Base-by-base conservation (phyloP, 2,797 vertebrate genomes). In the Gallinago solitaria region DNA sequence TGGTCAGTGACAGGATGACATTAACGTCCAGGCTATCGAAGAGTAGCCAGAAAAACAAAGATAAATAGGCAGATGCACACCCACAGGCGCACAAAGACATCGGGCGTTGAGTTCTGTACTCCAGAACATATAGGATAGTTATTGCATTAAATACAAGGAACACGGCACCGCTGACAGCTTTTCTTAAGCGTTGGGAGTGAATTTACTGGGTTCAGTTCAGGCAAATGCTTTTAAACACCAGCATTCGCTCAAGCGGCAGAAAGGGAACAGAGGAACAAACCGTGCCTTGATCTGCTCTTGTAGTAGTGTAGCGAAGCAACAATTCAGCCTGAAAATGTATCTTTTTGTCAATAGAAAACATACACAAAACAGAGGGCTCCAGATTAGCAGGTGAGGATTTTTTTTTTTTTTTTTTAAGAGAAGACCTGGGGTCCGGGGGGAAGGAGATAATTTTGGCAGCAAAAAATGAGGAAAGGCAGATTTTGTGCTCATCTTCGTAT, bases 1-100 rank as follows among this genome's bases (percentile, higher is more conserved):
- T 4, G 4, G 43, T 71, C 4, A 1, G 50, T 2, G 1, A 7
- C 2, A 1, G 4, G 39, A 28, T 39, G 27, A 10, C 3, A 1
- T 37, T 27, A 14, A 50, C 2, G 25, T 20, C 64, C 69, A 18
- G 27, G 79, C 33, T 60, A 30, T 1, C 37, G 75, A 81, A 74
- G 35, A 74, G 30, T 1, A 63, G 37, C 19, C 47, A 53, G 67
- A 78, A 87, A 75, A 73, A 1, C 19, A 56, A 83, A 86, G 59
- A 92, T 61, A 57, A 69, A 73, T 1, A 78, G 5, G 19, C 63
- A 79, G 37, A 11, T 18, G 24, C 33, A 9, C 0, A 1, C 11
- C 37, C 56, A 88, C 4, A 51, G 39, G 56, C 5, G 2, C 54
- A 84, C 53, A 60, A 59, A 87, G 24, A 30, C 19, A 21, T 20